phyloP scores from a whole-genome alignment of 2,113 vertebrate species.

The Spermophilus dauricus region DNA sequence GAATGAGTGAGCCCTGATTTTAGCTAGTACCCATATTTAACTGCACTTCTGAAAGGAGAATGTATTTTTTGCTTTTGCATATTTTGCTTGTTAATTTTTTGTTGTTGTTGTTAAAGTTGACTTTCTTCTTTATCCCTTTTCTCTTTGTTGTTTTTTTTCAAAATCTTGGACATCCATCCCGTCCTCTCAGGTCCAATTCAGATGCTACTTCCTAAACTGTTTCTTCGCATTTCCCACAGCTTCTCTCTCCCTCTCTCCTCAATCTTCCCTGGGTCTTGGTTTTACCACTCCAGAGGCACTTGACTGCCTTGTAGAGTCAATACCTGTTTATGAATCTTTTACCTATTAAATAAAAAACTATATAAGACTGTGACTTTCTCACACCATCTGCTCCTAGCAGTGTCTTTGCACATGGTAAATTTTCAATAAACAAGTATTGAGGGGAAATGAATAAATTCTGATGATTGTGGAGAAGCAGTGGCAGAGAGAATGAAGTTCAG shows the following conservation, averaged over 20 bases:
- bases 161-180: background rate
- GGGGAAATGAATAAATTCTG: constrained; percentile 49
- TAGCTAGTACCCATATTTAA: background rate
- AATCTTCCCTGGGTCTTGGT: background rate
- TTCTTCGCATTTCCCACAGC: background rate
- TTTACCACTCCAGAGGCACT: background rate
- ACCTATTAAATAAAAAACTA: background rate
- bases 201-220: rapidly evolving
- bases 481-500: background rate
- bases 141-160: background rate
- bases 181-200: background rate
- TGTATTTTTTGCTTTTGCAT: background rate
- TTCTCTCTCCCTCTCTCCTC: background rate
- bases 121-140: constrained; percentile 9
- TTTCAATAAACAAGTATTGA: constrained; percentile 31
- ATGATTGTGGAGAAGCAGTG: background rate
- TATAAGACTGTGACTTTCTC: background rate
- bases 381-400: background rate
- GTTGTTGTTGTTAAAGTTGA: background rate
- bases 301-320: background rate
- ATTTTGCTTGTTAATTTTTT: background rate
- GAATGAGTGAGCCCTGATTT: background rate
- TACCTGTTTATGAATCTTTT: background rate
- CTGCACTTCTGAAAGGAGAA: background rate
- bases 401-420: background rate